Percentiles rank a stretch among this genome's conserved stretches.
Evolutionary conservation across 2,888 invertebrate genomes (phyloP).

Genomic region (Melinaea marsaeus): DNA sequence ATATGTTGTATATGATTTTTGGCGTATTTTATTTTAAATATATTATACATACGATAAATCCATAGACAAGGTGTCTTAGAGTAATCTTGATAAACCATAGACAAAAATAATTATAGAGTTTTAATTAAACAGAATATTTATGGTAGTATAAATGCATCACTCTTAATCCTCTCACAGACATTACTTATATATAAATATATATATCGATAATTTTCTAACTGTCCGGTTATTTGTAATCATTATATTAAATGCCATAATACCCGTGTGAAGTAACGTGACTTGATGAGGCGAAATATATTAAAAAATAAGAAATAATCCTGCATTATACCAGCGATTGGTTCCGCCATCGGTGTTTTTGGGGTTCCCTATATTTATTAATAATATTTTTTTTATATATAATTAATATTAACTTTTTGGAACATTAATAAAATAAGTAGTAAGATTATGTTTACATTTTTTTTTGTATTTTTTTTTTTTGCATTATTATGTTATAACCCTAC

Average conservation of each 20-base stretch:
- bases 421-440: too few species aligned
- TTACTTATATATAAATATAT: background rate
- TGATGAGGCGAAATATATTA: constrained; percentile 27
- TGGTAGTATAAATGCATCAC: background rate
- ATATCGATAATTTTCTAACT: background rate
- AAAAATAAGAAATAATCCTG: constrained; percentile 35
- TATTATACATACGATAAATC: too few species aligned
- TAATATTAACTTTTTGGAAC: too few species aligned
- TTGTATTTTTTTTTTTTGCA: too few species aligned
- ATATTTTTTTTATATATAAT: background rate
- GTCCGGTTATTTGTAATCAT: constrained; percentile 8
- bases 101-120: too few species aligned
- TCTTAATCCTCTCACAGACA: background rate
- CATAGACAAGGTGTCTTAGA: too few species aligned
- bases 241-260: constrained; percentile 16
- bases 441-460: too few species aligned
- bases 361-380: constrained; percentile 28
- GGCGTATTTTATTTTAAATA: too few species aligned
- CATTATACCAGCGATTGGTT: constrained; percentile 51
- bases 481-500: constrained; percentile 16
- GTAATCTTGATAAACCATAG: too few species aligned
- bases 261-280: constrained; percentile 29
- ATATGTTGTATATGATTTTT: too few species aligned
- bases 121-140: too few species aligned
- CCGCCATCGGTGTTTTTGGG: constrained; percentile 41